phyloP scores from a whole-genome alignment of 1,140 invertebrate species.

The Eurosta solidaginis region DNA sequence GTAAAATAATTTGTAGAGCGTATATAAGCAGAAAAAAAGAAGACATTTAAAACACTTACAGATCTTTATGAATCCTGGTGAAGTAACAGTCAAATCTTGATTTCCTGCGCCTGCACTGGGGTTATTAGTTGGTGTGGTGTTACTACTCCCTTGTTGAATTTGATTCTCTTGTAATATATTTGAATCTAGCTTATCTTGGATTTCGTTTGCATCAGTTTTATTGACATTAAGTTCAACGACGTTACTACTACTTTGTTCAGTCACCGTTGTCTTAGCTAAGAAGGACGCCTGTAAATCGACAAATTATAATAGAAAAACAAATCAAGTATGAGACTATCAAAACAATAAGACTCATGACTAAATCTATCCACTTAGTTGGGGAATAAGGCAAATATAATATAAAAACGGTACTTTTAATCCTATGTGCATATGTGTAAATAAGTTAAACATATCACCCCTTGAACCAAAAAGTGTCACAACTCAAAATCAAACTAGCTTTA shows the following conservation, averaged over 20 bases:
- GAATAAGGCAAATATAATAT: too few species aligned
- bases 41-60: neutral
- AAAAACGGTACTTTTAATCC: too few species aligned
- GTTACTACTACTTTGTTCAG: constrained; percentile 16
- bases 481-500: too few species aligned
- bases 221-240: neutral
- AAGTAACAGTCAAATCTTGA: constrained; percentile 13
- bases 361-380: too few species aligned
- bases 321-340: too few species aligned
- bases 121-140: neutral
- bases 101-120: neutral
- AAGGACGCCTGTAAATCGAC: constrained; percentile 6
- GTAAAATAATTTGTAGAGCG: too few species aligned
- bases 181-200: constrained; percentile 14
- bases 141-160: constrained; percentile 23
- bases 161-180: constrained; percentile 13
- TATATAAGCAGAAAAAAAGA: too few species aligned
- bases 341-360: too few species aligned
- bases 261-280: constrained; percentile 25
- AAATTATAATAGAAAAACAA: constrained; percentile 4
- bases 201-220: constrained; percentile 10
- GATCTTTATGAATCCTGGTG: constrained; percentile 4
- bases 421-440: too few species aligned
- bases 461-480: too few species aligned
- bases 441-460: too few species aligned